These are phyloP conservation scores for Dolichotis patagonum DNA, from an alignment of 2,113 vertebrate genomes.

Conservation along the genomic window DNA sequence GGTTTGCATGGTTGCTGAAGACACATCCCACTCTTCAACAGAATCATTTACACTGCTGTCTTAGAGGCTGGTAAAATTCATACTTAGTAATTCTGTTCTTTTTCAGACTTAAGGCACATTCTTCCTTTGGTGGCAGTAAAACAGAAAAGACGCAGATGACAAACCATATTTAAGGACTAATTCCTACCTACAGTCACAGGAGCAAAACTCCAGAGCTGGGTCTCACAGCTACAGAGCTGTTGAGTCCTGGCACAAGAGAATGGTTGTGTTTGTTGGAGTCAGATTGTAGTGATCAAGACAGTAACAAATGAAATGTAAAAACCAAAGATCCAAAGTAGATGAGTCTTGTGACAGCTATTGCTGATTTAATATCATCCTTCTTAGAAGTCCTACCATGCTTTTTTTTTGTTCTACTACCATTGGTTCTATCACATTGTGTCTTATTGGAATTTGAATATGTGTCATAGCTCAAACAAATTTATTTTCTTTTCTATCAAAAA, in stretches of 20 bases:
- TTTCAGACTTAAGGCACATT: background rate
- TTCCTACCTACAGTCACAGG: background rate
- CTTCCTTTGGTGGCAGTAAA: background rate
- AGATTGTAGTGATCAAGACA: background rate
- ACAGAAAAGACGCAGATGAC: background rate
- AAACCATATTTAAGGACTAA: background rate
- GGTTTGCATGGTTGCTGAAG: background rate
- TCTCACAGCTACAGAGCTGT: background rate
- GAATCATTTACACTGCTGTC: background rate
- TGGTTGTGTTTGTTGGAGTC: background rate
- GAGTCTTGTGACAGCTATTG: too few species aligned
- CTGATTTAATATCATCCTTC: too few species aligned
- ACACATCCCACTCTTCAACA: background rate
- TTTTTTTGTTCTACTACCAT: too few species aligned
- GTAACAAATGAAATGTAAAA: background rate
- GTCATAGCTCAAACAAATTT: too few species aligned
- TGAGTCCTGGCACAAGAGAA: background rate
- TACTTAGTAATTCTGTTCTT: background rate
- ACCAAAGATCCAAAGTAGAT: background rate
- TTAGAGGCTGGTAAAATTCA: background rate
- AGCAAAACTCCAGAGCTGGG: background rate
- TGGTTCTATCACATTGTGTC: too few species aligned
- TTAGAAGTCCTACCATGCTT: too few species aligned
- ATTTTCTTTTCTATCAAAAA: too few species aligned
- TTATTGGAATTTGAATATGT: too few species aligned